phyloP scores from a whole-genome alignment of 2,888 invertebrate genomes.

The Pseudanteris insignis region DNA sequence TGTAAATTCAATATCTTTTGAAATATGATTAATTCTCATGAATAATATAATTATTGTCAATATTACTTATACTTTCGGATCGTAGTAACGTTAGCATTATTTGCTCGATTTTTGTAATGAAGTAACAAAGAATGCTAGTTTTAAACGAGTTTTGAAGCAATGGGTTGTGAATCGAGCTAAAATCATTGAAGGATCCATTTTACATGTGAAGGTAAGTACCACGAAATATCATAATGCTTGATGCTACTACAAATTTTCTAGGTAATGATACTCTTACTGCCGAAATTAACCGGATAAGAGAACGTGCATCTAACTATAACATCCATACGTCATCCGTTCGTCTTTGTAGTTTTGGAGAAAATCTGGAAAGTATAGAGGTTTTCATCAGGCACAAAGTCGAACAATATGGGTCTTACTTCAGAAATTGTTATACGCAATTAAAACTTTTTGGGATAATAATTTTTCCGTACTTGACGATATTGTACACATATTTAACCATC shows the following conservation, averaged over 20 bases:
- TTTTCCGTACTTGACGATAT: background rate
- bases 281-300: background rate
- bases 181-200: constrained; percentile 20
- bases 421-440: background rate
- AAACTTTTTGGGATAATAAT: background rate
- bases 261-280: background rate
- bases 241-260: too few relatives aligned
- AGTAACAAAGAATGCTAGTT: constrained; percentile 3
- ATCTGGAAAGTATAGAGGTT: constrained; percentile 1
- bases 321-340: constrained; percentile 11
- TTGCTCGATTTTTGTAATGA: constrained; percentile 16
- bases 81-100: constrained; percentile 11
- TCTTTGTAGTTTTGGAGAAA: constrained; percentile 1
- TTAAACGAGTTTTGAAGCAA: constrained; percentile 10
- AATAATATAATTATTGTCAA: too few relatives aligned
- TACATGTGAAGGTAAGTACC: constrained; percentile 13
- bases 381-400: constrained; percentile 1
- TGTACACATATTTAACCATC: background rate
- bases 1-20: too few relatives aligned
- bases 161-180: constrained; percentile 14
- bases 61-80: constrained; percentile 2
- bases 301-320: background rate
- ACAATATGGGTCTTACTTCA: constrained; percentile 6
- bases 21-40: too few relatives aligned
- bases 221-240: too few relatives aligned